Base-by-base conservation (phyloP, 2,797 vertebrate genomes). In the Limnodromus scolopaceus region DNA sequence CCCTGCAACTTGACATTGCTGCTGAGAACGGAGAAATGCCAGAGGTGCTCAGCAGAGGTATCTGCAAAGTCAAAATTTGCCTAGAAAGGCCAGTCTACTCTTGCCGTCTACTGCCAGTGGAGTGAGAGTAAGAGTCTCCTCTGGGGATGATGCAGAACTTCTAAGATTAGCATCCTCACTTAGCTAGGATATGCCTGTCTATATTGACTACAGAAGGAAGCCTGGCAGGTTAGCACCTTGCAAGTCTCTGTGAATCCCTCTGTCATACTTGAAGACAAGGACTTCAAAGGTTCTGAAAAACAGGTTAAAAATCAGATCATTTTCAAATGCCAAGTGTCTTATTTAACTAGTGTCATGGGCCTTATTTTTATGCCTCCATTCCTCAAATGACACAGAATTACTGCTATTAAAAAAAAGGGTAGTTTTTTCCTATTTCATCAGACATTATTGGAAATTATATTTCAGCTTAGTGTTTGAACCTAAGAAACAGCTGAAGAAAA, bases 151-250 rank as follows among this genome's bases (percentile, higher is more conserved):
- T 53, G 16, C 19, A 53, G 41, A 84, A 8, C 28, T 74, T 17
- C 27, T 18, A 10, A 53, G 19, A 10, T 1, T 51, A 11, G 1
- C 6, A 18, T 78, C 25, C 23, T 55, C 66, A 20, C 7, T 34
- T 24, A n/a, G 38, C 7, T 12, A 75, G 12, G 14, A 51, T 13
- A 12, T 0, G 0, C 30, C 13, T 81, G 2, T 45, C 19, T 53
- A 0, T 23, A 23, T 3, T 48, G 61, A 60, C 43, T 18, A 17
- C 19, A 16, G 48, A 68, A 68, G 16, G 27, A 78, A 48, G 1
- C 30, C 36, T 60, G 45, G 9, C 22, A 79, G 4, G 20, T 18
- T 39, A 57, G 22, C 2, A 1, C 13, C 19, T 41, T 82, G 46
- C 22, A 69, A 72, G 27, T 13, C 70, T 65, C 76, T 65, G 11